These are phyloP conservation scores for Pogonomyrmex californicus DNA, from an alignment of 1,140 invertebrate genomes.

Conservation along the genomic window DNA sequence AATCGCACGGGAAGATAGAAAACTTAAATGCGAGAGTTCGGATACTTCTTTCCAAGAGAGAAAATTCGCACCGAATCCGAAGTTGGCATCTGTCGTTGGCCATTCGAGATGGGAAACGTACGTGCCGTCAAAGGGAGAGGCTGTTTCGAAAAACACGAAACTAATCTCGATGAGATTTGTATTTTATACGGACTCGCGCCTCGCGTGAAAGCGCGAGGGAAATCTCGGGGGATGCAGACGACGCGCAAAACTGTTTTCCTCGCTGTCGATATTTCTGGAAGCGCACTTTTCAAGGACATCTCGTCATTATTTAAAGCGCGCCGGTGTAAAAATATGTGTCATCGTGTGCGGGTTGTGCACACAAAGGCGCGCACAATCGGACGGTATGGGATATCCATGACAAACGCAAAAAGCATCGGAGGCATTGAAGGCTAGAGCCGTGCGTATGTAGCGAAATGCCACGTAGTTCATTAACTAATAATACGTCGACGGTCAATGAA, in stretches of 20 bases:
- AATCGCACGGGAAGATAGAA: neutral
- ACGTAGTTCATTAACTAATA: conserved; percentile 48
- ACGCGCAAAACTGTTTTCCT: conserved; percentile 39
- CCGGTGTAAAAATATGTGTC: conserved; percentile 54
- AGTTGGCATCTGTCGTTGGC: neutral
- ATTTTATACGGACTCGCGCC: conserved; percentile 27
- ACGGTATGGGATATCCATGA: conserved; percentile 35
- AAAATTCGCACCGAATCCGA: neutral
- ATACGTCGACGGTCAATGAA: conserved; percentile 18
- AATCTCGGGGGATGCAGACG: conserved; percentile 19
- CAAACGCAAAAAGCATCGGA: conserved; percentile 26
- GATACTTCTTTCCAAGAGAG: neutral
- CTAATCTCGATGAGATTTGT: conserved; percentile 21
- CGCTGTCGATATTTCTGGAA: conserved; percentile 57
- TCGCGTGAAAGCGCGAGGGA: neutral
- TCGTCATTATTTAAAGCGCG: conserved; percentile 61
- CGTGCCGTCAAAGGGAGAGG: neutral
- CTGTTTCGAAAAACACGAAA: neutral
- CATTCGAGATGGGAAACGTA: neutral
- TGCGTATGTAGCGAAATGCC: conserved; percentile 20
- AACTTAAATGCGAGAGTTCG: conserved; percentile 18
- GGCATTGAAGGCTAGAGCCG: neutral
- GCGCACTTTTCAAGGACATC: conserved; percentile 54
- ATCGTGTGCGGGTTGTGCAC: conserved; percentile 30
- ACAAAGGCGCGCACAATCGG: conserved; percentile 51